Conservation (phyloP, 2,888 invertebrate genomes). For the Clusia tigrina region DNA sequence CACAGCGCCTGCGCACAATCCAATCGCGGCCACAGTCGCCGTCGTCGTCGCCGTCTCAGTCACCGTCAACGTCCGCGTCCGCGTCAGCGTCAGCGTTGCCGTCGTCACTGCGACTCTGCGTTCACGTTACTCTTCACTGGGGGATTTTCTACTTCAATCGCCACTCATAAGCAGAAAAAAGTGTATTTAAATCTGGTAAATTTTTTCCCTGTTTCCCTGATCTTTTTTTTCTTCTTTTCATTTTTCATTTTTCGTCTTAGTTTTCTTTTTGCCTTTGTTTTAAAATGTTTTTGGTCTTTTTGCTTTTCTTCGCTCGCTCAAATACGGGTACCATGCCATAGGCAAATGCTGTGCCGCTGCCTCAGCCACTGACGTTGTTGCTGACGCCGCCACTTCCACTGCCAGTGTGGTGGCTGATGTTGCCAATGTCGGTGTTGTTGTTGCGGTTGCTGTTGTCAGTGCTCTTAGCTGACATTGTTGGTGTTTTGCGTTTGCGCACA, state of each 20-base stretch:
- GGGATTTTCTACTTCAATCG: slow-evolving; percentile 10
- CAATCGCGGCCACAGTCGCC: no score
- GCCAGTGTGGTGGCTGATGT: neutral
- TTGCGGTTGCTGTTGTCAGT: neutral
- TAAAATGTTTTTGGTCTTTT: neutral
- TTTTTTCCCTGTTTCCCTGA: neutral
- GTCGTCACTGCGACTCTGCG: no score
- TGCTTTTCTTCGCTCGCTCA: no score
- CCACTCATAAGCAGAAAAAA: slow-evolving; percentile 4
- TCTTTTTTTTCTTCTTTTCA: neutral
- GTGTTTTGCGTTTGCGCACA: slow-evolving; percentile 4
- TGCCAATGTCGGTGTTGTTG: neutral
- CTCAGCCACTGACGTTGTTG: no score
- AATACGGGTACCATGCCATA: neutral
- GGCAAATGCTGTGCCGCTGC: no score
- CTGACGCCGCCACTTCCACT: no score
- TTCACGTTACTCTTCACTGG: slow-evolving; percentile 8
- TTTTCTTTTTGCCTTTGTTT: neutral
- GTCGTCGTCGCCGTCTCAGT: neutral
- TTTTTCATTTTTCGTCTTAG: slow-evolving; percentile 1
- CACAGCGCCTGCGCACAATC: no score
- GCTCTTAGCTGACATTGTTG: neutral
- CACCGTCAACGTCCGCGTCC: neutral
- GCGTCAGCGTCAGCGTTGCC: slow-evolving; percentile 4
- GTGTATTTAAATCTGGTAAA: slow-evolving; percentile 3